Percentiles rank a stretch among this genome's conserved stretches.
Conservation (phyloP, 1,140 invertebrate genomes). For the Bombus sibiricus region DNA sequence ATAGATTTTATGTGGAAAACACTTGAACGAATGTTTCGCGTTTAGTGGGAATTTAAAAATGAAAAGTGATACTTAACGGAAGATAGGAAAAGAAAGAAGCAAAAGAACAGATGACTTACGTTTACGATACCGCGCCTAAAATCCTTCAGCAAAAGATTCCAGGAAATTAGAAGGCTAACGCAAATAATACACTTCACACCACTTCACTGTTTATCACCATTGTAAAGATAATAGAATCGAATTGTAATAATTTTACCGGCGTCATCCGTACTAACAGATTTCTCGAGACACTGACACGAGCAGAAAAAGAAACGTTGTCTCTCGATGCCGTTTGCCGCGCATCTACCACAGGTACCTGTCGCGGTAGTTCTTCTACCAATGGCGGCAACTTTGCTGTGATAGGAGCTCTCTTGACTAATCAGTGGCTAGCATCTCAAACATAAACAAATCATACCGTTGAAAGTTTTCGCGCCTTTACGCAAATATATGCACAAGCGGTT, state of each 20-base stretch:
- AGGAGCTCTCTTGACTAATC: background rate
- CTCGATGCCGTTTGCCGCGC: constrained; percentile 67
- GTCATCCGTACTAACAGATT: constrained; percentile 50
- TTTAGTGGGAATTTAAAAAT: background rate
- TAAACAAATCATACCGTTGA: background rate
- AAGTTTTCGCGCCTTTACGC: background rate
- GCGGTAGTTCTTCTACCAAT: constrained; percentile 33
- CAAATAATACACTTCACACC: constrained; percentile 36
- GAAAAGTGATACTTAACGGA: constrained; percentile 3
- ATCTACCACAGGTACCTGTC: constrained; percentile 51
- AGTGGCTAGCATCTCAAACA: background rate
- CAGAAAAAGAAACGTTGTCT: background rate
- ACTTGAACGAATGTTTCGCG: background rate
- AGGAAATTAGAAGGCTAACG: background rate
- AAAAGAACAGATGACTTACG: constrained; percentile 47
- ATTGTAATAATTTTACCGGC: constrained; percentile 33
- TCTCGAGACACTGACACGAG: background rate
- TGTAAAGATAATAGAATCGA: background rate
- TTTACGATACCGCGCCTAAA: constrained; percentile 23
- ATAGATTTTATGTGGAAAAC: background rate
- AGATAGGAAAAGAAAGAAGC: constrained; percentile 4
- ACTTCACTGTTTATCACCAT: constrained; percentile 17
- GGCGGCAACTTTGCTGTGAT: background rate
- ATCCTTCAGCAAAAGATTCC: constrained; percentile 13
- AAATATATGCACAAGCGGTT: background rate